These are phyloP conservation scores for Sympetrum striolatum DNA, from an alignment of 2,888 invertebrate species.

Conservation along the genomic window DNA sequence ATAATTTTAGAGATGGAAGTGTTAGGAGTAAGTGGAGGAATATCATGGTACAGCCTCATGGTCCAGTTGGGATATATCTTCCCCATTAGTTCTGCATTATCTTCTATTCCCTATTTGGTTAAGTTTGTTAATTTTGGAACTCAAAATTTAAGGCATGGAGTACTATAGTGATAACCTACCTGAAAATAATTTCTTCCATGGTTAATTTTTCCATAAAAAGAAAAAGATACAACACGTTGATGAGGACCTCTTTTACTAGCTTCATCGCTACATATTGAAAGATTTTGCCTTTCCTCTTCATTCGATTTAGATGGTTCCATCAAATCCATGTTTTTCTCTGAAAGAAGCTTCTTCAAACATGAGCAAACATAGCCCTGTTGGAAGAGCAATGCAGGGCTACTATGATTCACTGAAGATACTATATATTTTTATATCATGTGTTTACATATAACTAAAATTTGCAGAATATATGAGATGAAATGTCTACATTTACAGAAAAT, in stretches of 20 bases:
- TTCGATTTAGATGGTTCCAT: neutral
- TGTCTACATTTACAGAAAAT: no score
- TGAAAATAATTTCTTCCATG: constrained; percentile 33
- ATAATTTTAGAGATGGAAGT: neutral
- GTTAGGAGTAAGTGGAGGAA: neutral
- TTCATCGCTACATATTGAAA: constrained; percentile 44
- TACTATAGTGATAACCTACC: neutral
- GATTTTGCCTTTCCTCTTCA: neutral
- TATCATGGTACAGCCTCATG: constrained; percentile 36
- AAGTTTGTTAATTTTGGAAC: neutral
- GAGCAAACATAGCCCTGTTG: no score
- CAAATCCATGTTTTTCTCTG: neutral
- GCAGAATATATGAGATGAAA: no score
- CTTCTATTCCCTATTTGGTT: constrained; percentile 37
- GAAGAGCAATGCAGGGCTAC: no score
- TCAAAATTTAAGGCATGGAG: neutral
- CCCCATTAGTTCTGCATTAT: constrained; percentile 33
- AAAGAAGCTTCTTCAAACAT: no score
- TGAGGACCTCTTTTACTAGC: constrained; percentile 46
- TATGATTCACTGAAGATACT: no score
- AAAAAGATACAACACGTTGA: constrained; percentile 49
- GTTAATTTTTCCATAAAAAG: constrained; percentile 48
- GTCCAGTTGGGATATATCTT: constrained; percentile 36
- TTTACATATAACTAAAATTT: no score
- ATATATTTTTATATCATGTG: no score